phyloP scores from a whole-genome alignment of 2,888 invertebrate species.

The Sarcophaga rosellei region DNA sequence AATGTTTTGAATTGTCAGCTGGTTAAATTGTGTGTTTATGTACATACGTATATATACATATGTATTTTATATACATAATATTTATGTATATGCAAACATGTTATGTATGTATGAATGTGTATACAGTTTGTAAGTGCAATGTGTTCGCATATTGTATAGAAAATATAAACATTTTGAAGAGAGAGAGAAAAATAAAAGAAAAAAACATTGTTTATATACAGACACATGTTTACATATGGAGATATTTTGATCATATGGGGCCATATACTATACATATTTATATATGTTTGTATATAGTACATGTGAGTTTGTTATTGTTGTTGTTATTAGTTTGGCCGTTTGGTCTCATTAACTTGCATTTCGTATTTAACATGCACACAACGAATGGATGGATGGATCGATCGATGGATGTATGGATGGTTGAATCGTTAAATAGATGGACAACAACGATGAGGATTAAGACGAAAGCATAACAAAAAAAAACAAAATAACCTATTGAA shows the following conservation, averaged over 20 bases:
- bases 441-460: too few relatives aligned
- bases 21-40: constrained; percentile 49
- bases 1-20: constrained; percentile 69
- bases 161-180: neutral
- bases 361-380: too few relatives aligned
- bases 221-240: neutral
- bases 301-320: neutral
- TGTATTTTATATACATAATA: constrained; percentile 26
- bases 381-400: too few relatives aligned
- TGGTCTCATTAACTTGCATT: too few relatives aligned
- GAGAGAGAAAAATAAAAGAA: neutral
- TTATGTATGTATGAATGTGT: neutral
- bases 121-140: constrained; percentile 2
- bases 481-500: too few relatives aligned
- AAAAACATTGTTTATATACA: neutral
- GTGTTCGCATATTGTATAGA: constrained; percentile 52
- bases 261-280: neutral
- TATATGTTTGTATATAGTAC: neutral
- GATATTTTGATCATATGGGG: constrained; percentile 8
- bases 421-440: too few relatives aligned
- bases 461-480: too few relatives aligned
- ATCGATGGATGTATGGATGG: too few relatives aligned
- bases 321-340: neutral
- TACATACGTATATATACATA: neutral
- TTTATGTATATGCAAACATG: too few relatives aligned